Percentiles rank a stretch among this genome's conserved stretches.
Evolutionary conservation across 2,888 invertebrate species (phyloP).

Genomic region (Phanerotoma sp.): DNA sequence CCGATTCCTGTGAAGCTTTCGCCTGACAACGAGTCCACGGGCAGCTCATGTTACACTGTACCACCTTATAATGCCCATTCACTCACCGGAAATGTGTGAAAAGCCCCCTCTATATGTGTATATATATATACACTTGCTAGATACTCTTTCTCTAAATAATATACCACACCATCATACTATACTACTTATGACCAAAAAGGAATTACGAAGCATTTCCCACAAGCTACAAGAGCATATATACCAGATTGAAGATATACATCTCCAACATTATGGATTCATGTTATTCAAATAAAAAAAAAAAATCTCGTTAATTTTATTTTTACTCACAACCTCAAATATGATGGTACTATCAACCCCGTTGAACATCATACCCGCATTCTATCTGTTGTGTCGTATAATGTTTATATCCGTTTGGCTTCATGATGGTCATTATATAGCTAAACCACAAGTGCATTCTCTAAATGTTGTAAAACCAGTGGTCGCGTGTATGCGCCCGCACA

Average conservation of each 20-base stretch:
- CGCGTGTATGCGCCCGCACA: slow-evolving; percentile 5
- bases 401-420: not conserved
- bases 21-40: too few species aligned
- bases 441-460: slow-evolving; percentile 39
- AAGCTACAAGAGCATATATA: too few species aligned
- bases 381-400: slow-evolving; percentile 1
- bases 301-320: too few species aligned
- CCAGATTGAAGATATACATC: too few species aligned
- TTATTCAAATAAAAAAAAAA: too few species aligned
- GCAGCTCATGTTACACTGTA: not conserved
- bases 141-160: too few species aligned
- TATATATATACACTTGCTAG: too few species aligned
- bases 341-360: slow-evolving; percentile 25
- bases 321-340: not conserved
- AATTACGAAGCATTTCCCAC: too few species aligned
- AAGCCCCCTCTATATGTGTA: too few species aligned
- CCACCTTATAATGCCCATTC: not conserved
- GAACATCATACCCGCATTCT: not conserved
- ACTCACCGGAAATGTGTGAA: not conserved
- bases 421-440: slow-evolving; percentile 30
- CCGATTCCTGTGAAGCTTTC: not conserved
- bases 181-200: too few species aligned
- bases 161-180: too few species aligned
- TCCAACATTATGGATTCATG: too few species aligned
- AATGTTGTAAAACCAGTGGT: slow-evolving; percentile 13